phyloP scores from a whole-genome alignment of 2,888 invertebrate species.

The Aporophyla lueneburgensis region DNA sequence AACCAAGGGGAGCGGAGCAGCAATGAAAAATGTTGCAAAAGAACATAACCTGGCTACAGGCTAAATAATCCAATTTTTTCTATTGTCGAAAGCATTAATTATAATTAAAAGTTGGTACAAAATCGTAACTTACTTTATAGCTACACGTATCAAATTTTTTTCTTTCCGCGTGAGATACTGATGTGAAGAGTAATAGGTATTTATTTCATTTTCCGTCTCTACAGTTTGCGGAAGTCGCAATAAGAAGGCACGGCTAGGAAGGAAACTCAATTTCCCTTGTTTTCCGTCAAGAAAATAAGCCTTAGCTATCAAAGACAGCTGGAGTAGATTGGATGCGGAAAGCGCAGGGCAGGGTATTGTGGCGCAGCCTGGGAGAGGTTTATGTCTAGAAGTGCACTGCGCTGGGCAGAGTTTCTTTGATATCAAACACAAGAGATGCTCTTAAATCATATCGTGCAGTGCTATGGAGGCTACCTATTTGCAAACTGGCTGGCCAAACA shows the following conservation, averaged over 20 bases:
- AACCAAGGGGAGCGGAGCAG: no score
- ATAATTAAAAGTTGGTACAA: neutral
- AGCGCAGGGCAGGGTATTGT: no score
- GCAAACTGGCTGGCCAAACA: neutral
- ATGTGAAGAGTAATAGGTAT: neutral
- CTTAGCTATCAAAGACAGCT: neutral
- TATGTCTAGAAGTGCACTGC: no score
- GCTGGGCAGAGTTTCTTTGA: no score
- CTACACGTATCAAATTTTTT: neutral
- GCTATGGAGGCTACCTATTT: neutral
- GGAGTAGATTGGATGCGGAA: no score
- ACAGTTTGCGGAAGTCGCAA: neutral
- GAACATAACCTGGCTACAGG: no score
- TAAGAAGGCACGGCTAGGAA: neutral
- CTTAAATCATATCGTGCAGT: neutral
- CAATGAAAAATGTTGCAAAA: no score
- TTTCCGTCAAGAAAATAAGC: neutral
- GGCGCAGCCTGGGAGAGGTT: no score
- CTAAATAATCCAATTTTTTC: no score
- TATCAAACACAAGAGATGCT: no score
- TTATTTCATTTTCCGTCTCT: neutral
- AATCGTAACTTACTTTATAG: no score
- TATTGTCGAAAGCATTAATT: neutral
- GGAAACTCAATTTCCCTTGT: conserved; percentile 15
- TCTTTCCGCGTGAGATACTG: neutral